Conservation (phyloP, 2,113 vertebrate genomes). For the Ptilonorhynchus violaceus region DNA sequence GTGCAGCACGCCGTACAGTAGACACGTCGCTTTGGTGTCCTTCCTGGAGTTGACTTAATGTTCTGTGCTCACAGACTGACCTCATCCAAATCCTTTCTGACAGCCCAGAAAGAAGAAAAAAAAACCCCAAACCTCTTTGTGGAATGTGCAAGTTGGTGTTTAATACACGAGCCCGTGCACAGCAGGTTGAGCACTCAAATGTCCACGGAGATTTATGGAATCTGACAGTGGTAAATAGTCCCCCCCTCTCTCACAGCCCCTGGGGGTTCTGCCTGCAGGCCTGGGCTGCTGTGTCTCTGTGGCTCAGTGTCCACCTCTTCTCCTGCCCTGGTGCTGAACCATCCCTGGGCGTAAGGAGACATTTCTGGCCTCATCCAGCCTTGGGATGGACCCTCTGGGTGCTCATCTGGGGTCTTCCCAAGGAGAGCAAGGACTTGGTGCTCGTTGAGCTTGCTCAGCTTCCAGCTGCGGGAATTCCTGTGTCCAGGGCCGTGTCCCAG, state of each 20-base stretch:
- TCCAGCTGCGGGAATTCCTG: neutral
- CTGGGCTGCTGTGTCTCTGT: neutral
- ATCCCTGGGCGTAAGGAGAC: fast-evolving
- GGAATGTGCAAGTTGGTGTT: neutral
- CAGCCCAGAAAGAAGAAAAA: neutral
- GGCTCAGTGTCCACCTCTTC: neutral
- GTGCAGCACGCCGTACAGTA: neutral
- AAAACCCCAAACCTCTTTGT: neutral
- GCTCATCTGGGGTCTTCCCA: neutral
- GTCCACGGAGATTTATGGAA: neutral
- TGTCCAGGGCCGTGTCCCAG: fast-evolving
- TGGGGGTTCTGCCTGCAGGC: neutral
- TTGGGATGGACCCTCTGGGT: neutral
- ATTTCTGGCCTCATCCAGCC: neutral
- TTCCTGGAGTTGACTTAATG: neutral
- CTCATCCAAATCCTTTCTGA: conserved; percentile 45
- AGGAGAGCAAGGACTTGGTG: neutral
- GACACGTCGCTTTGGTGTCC: neutral
- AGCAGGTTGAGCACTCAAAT: neutral
- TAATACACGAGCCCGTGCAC: neutral
- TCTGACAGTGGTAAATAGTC: neutral
- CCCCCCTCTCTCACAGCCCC: neutral
- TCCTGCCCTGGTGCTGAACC: neutral
- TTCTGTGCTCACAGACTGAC: conserved; percentile 45
- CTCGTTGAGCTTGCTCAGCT: neutral